Percentiles rank a stretch among this genome's conserved stretches.
Evolutionary conservation across 2,113 vertebrate species (phyloP).

Genomic region (Gopherus flavomarginatus): DNA sequence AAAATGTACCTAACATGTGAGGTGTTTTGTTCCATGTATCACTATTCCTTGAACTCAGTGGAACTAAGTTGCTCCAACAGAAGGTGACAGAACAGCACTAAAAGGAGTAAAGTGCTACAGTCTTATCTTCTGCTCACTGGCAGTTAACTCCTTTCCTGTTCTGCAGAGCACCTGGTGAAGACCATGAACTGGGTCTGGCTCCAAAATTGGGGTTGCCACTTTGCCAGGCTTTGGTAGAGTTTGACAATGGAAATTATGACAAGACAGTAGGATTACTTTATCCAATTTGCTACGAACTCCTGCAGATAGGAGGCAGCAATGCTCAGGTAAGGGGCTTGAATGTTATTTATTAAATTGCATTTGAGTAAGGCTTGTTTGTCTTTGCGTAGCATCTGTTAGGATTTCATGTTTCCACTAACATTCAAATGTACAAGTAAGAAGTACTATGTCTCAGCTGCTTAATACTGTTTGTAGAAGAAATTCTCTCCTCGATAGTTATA

Average conservation of each 20-base stretch:
- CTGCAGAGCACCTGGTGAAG: slow-evolving; percentile 82
- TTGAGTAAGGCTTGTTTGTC: background rate
- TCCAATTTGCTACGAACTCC: slow-evolving; percentile 86
- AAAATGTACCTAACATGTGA: no score
- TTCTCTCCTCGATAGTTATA: background rate
- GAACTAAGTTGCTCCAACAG: no score
- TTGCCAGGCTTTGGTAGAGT: slow-evolving; percentile 91
- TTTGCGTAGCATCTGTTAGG: background rate
- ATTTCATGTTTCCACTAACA: no score
- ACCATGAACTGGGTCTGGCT: slow-evolving; percentile 83
- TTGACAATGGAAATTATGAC: slow-evolving; percentile 84
- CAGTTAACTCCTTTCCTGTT: background rate
- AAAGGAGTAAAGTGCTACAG: background rate
- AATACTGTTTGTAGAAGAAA: background rate
- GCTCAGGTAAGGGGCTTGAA: slow-evolving; percentile 86
- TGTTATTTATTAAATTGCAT: background rate
- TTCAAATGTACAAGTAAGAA: background rate
- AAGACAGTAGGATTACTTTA: slow-evolving; percentile 85
- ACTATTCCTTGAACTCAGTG: no score
- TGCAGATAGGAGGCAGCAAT: slow-evolving; percentile 89
- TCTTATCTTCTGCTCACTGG: background rate
- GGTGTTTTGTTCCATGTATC: no score
- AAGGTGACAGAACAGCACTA: background rate
- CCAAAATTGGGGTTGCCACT: slow-evolving; percentile 83
- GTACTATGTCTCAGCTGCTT: background rate